These are phyloP conservation scores for Brachypodius melanocephalos DNA, from an alignment of 2,113 vertebrate species.

Conservation along the genomic window DNA sequence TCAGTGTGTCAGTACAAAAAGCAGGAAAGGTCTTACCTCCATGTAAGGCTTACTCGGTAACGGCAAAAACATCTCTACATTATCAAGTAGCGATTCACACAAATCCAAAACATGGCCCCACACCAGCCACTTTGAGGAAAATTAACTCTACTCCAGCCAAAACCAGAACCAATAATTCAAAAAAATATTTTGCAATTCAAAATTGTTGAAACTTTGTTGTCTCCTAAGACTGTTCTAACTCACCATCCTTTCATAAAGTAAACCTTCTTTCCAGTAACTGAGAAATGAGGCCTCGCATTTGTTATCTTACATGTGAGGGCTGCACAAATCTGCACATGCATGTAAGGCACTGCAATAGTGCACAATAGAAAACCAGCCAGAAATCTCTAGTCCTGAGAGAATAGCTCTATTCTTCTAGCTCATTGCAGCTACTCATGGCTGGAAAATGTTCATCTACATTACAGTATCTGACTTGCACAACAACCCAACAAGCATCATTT, in stretches of 20 bases:
- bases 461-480: background rate
- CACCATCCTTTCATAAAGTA: background rate
- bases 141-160: background rate
- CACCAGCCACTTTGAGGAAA: background rate
- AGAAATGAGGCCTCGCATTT: background rate
- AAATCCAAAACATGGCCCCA: background rate
- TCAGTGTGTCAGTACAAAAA: background rate
- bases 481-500: background rate
- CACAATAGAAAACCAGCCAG: background rate
- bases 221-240: background rate
- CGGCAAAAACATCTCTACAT: background rate
- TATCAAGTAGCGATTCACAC: rapidly evolving
- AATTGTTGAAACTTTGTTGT: background rate
- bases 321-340: background rate
- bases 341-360: background rate
- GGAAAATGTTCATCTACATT: background rate
- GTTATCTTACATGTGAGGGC: background rate
- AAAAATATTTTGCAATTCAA: background rate
- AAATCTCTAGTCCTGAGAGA: background rate
- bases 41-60: background rate
- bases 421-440: background rate
- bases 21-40: background rate
- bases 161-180: background rate
- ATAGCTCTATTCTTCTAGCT: rapidly evolving
- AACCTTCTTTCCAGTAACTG: background rate